A percentile compares a stretch with the other conserved stretches of the same genome.
Conservation (phyloP, 2,113 vertebrate species). For the Psittacula cyanocephala region DNA sequence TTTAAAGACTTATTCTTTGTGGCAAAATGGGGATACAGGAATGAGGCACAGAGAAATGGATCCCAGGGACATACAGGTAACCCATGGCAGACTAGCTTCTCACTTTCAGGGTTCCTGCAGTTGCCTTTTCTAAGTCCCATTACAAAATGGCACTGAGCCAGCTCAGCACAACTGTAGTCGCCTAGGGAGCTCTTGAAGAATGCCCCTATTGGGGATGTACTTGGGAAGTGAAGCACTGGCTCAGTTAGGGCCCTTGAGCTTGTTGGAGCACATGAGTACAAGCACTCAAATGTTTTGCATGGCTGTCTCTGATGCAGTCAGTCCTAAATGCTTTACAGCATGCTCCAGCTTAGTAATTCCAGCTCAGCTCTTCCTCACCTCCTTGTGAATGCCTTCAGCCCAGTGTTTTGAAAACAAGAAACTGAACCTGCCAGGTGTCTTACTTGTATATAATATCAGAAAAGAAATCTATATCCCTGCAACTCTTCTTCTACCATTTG, state of each 20-base stretch:
- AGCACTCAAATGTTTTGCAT: accelerated
- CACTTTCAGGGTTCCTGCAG: not conserved
- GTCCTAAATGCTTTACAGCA: not conserved
- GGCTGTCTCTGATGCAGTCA: not conserved
- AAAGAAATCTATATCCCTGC: not conserved
- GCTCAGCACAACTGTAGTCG: not conserved
- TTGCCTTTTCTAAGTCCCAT: not conserved
- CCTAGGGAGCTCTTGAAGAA: not conserved
- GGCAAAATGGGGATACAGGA: not conserved
- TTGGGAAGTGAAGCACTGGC: not conserved
- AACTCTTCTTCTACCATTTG: not conserved
- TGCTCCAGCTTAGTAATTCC: not conserved
- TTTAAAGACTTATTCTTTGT: not conserved
- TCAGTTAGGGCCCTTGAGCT: not conserved
- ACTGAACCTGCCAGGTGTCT: not conserved
- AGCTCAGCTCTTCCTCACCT: not conserved
- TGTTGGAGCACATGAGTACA: accelerated
- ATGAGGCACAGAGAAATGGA: not conserved
- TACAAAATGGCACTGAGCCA: not conserved
- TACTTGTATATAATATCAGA: not conserved
- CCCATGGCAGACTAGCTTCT: not conserved
- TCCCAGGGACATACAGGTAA: not conserved
- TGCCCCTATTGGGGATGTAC: not conserved
- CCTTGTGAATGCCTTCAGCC: not conserved
- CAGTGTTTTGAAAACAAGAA: not conserved